These are phyloP conservation scores for Palythoa caribaeorum DNA, from an alignment of 92 coral and sea anemone species.

Conservation along the genomic window DNA sequence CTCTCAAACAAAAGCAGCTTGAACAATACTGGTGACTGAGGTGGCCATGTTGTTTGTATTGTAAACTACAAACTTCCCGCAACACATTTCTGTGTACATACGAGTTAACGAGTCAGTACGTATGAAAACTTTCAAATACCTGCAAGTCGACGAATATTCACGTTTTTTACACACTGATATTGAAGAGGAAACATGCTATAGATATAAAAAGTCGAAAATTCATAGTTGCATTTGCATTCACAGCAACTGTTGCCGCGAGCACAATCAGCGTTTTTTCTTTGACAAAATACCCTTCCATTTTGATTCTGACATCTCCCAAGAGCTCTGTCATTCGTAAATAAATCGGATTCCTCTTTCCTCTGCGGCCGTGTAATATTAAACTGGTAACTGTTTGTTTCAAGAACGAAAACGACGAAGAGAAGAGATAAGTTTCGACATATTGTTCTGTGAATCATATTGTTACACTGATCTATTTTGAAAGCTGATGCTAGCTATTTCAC, in stretches of 20 bases:
- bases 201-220: conserved; percentile 41
- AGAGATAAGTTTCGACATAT: conserved; percentile 8
- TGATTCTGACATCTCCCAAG: background rate
- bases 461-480: background rate
- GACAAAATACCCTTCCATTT: background rate
- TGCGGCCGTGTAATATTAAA: conserved; percentile 18
- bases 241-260: conserved; percentile 36
- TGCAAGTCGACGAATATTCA: background rate
- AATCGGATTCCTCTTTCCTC: background rate
- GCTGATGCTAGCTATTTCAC: conserved; percentile 1
- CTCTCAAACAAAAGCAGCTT: too few species aligned
- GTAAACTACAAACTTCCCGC: too few species aligned
- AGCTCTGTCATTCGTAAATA: background rate
- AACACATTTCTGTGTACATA: too few species aligned
- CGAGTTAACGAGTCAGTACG: too few species aligned
- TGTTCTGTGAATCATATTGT: background rate
- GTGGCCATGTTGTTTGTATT: too few species aligned
- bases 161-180: background rate
- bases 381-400: background rate
- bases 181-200: background rate
- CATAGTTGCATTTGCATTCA: conserved; percentile 34
- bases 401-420: background rate
- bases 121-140: background rate
- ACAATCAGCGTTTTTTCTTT: background rate
- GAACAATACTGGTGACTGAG: too few species aligned